Evolutionary conservation across 1,140 invertebrate genomes (phyloP).

Genomic region (Trichonephila inaurata): DNA sequence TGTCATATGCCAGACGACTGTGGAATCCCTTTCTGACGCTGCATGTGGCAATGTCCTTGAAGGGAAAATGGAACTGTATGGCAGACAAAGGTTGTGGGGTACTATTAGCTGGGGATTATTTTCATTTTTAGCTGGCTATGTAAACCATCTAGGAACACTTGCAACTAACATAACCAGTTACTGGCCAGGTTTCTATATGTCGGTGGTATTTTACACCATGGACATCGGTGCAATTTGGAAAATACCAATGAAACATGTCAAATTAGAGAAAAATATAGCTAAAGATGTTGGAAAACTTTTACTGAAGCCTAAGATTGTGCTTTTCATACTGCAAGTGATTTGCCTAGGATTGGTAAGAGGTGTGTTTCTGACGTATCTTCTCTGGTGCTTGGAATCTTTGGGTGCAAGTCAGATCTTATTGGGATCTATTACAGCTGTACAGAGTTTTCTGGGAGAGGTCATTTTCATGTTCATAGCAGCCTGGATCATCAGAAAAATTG

Average conservation of each 20-base stretch:
- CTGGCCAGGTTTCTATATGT: slow-evolving; percentile 85
- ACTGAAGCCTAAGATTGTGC: slow-evolving; percentile 84
- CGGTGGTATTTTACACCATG: slow-evolving; percentile 82
- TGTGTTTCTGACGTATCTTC: slow-evolving; percentile 92
- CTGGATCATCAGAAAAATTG: slow-evolving; percentile 89
- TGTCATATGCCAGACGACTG: slow-evolving; percentile 81
- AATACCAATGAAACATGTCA: slow-evolving; percentile 31
- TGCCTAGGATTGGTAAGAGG: slow-evolving; percentile 91
- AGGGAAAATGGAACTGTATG: slow-evolving; percentile 86
- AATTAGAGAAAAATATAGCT: slow-evolving; percentile 69
- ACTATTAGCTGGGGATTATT: slow-evolving; percentile 78
- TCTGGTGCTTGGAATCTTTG: slow-evolving; percentile 81
- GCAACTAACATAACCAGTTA: slow-evolving; percentile 86
- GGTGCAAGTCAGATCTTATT: slow-evolving; percentile 86
- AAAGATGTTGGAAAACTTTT: slow-evolving; percentile 84
- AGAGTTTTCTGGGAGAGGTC: slow-evolving; percentile 91
- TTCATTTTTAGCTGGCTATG: slow-evolving; percentile 56
- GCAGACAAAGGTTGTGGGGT: slow-evolving; percentile 89
- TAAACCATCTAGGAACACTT: slow-evolving; percentile 50
- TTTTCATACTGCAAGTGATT: slow-evolving; percentile 89
- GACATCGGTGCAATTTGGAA: slow-evolving; percentile 82
- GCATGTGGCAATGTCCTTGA: slow-evolving; percentile 68
- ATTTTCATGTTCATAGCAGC: slow-evolving; percentile 94
- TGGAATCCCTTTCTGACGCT: slow-evolving; percentile 78
- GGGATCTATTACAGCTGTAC: slow-evolving; percentile 88